Evolutionary conservation across 1,140 invertebrate genomes (phyloP).

Genomic region (Trinorchestia longiramus): DNA sequence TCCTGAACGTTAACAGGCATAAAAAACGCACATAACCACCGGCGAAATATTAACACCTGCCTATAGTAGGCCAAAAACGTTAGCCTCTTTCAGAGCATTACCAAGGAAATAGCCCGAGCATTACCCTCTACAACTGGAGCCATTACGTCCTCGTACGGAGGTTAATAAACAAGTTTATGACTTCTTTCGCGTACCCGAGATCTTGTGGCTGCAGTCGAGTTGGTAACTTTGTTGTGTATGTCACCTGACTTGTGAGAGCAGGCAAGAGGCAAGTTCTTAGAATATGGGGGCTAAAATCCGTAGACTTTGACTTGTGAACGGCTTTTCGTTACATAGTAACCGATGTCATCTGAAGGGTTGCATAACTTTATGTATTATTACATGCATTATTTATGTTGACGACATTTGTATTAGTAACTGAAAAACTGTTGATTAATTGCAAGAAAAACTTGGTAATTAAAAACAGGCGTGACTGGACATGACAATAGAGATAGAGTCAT

Average conservation of each 20-base stretch:
- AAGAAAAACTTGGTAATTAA: too few relatives aligned
- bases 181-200: neutral
- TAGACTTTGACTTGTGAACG: neutral
- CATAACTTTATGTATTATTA: too few relatives aligned
- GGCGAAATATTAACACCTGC: neutral
- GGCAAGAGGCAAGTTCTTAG: neutral
- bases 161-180: slow-evolving; percentile 2
- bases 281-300: neutral
- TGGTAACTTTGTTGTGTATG: neutral
- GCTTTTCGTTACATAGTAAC: too few relatives aligned
- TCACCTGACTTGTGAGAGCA: neutral
- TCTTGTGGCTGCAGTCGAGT: neutral
- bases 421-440: too few relatives aligned
- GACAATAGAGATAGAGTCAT: too few relatives aligned
- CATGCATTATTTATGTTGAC: too few relatives aligned
- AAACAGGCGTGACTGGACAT: too few relatives aligned
- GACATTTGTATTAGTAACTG: too few relatives aligned
- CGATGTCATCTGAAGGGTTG: too few relatives aligned
- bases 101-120: neutral
- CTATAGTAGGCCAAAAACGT: neutral
- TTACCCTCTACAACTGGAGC: neutral
- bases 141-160: neutral
- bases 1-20: neutral
- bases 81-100: neutral
- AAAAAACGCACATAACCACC: neutral